Base-by-base conservation (phyloP, 2,888 invertebrate species). In the Agonum fuliginosum region DNA sequence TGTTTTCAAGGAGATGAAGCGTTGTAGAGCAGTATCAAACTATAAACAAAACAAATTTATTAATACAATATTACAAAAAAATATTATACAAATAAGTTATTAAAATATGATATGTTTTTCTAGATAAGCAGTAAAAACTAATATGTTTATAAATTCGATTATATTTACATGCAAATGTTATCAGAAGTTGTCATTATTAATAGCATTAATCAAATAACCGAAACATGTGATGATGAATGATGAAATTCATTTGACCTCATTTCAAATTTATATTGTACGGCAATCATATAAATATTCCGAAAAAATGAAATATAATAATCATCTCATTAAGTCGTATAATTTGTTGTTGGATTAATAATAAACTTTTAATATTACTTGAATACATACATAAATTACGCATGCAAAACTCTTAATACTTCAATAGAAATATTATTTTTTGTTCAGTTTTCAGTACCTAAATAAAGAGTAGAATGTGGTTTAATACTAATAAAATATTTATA, bases 1-100 rank as follows among this genome's bases (percentile, higher is more conserved):
- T 0, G 90, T 90, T 85, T 91, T 91, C 91, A 95, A 91, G 0
- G 95, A 90, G 84, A 91, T 88, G 84, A 91, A 95, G 71, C 94
- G 90, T 82, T 94, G 92, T 1, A 95, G 80, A 6, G 92, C 93
- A n/a, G 92, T 87, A 86, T 97, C 97, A 85, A 96, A 94, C 97
- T 97, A 87, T 80, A 91, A 91, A 74, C 80, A 81, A 82, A 83
- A 37, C 30, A 48, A 46, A 46, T 3, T 1, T 46, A 10, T 37
- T 37, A 4, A 37, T 10, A n/a, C n/a, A 10, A 10, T 12, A 10
- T 1, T 37, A 10, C 10, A 10, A n/a, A 12, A 30, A 8, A 1
- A 34, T 34, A 10, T 4, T 34, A 10, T 34, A 34, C 8, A 34
- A 10, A 1, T 34, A 37, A n/a, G 12, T 20, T 20, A n/a, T n/a